Conservation (phyloP, 1,140 invertebrate species). For the Pseudobourletiella spinata region DNA sequence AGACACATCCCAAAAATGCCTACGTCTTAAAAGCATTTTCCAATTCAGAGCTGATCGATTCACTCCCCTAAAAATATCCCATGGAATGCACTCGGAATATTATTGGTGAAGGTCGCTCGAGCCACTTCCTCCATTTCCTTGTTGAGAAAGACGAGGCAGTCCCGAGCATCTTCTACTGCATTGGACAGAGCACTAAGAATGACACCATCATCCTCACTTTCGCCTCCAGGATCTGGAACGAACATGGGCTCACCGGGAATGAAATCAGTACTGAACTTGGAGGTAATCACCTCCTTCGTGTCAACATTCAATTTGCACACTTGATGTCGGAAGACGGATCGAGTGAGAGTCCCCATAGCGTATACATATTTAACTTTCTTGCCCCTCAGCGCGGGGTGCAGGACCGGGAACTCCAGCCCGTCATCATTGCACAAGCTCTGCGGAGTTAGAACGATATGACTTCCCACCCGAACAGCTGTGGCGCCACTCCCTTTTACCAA, state of each 20-base stretch:
- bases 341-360: constrained; percentile 39
- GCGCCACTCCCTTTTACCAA: constrained; percentile 12
- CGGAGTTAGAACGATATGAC: constrained; percentile 29
- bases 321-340: constrained; percentile 25
- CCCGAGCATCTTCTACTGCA: constrained; percentile 31
- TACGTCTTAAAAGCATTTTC: no score
- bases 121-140: constrained; percentile 42
- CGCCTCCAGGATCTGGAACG: constrained; percentile 35
- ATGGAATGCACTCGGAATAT: constrained; percentile 39
- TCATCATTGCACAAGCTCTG: constrained; percentile 17
- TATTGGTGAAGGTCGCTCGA: constrained; percentile 38
- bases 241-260: constrained; percentile 40
- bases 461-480: constrained; percentile 30
- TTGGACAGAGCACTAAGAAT: constrained; percentile 35
- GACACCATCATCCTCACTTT: constrained; percentile 40
- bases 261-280: constrained; percentile 36
- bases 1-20: no score
- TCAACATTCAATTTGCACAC: constrained; percentile 41
- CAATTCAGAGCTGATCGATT: no score
- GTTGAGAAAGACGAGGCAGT: constrained; percentile 43
- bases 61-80: constrained; percentile 33
- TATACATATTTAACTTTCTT: constrained; percentile 42
- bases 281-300: constrained; percentile 36
- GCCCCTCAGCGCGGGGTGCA: constrained; percentile 39
- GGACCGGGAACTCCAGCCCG: constrained; percentile 39